These are phyloP conservation scores for Cydia strobilella DNA, from an alignment of 1,140 invertebrate species.

Conservation along the genomic window DNA sequence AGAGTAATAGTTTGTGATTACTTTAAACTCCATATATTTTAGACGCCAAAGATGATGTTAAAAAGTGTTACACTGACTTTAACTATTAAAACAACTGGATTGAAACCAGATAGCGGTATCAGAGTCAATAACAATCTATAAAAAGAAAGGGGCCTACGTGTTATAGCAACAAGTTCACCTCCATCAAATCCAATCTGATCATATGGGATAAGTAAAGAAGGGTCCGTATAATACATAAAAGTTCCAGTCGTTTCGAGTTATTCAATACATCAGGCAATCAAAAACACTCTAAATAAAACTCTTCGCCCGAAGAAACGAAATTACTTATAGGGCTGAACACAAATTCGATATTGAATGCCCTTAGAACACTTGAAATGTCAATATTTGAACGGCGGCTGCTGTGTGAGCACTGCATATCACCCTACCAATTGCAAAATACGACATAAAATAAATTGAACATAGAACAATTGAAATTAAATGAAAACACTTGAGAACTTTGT, in stretches of 20 bases:
- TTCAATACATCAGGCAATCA: slow-evolving; percentile 33
- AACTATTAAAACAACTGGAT: not conserved
- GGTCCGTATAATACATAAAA: slow-evolving; percentile 36
- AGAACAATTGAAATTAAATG: no score
- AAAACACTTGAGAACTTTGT: not conserved
- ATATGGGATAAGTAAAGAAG: slow-evolving; percentile 23
- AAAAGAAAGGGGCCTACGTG: slow-evolving; percentile 13
- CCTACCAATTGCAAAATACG: no score
- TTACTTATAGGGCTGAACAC: not conserved
- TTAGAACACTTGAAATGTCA: not conserved
- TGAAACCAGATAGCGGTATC: not conserved
- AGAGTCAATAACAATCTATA: not conserved
- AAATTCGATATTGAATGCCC: not conserved
- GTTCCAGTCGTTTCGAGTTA: slow-evolving; percentile 31
- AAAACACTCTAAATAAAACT: slow-evolving; percentile 12
- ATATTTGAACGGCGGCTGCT: not conserved
- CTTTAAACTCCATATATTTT: not conserved
- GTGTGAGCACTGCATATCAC: not conserved
- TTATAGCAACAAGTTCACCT: slow-evolving; percentile 31
- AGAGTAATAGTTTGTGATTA: slow-evolving; percentile 15
- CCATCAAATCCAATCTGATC: slow-evolving; percentile 39
- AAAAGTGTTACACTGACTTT: not conserved
- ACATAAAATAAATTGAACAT: no score
- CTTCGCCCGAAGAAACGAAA: not conserved
- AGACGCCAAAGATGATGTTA: not conserved